Conservation (phyloP, 92 coral and sea anemone species). For the Epizoanthus ramosus region DNA sequence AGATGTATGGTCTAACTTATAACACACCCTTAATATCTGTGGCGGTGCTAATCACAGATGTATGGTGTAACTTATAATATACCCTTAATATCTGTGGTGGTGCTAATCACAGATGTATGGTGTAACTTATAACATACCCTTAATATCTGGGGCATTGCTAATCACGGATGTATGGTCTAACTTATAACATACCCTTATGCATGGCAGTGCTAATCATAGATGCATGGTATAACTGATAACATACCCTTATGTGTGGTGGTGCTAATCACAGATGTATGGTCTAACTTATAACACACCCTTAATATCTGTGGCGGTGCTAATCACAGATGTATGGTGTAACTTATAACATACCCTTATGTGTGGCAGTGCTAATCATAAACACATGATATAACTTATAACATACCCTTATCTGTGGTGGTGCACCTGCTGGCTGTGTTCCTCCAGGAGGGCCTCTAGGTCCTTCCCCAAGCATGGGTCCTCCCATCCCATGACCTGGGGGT, state of each 20-base stretch:
- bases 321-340: background rate
- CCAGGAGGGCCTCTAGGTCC: slow-evolving; percentile 41
- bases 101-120: background rate
- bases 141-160: background rate
- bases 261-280: too few relatives aligned
- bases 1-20: background rate
- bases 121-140: background rate
- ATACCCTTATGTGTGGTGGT: background rate
- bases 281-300: slow-evolving; percentile 10
- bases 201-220: background rate
- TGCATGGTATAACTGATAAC: background rate
- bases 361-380: background rate
- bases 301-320: background rate
- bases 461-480: slow-evolving; percentile 31
- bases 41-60: too few relatives aligned
- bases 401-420: slow-evolving; percentile 30
- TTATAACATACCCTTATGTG: background rate
- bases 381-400: background rate
- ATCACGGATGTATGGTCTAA: background rate
- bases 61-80: background rate
- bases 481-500: slow-evolving; percentile 21
- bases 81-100: background rate
- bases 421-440: slow-evolving; percentile 18
- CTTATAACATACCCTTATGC: slow-evolving; percentile 22
- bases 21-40: slow-evolving; percentile 16